phyloP scores from a whole-genome alignment of 2,797 vertebrate genomes.

The Streptopelia turtur region DNA sequence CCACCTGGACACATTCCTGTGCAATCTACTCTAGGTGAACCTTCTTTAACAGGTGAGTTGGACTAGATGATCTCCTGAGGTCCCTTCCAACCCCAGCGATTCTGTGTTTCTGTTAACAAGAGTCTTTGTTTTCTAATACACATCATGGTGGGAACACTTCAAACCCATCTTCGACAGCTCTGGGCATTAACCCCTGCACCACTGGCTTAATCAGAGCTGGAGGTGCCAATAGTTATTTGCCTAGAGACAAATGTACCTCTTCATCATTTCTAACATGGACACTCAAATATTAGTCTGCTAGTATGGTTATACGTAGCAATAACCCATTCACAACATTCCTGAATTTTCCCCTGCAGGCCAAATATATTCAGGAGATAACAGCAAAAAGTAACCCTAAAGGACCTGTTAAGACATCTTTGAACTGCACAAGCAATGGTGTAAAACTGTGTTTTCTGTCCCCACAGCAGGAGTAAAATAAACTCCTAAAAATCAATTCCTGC shows the following conservation, averaged over 20 bases:
- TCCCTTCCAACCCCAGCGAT: no score
- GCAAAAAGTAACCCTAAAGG: background rate
- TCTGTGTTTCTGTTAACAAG: no score
- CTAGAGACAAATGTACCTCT: background rate
- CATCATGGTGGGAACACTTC: background rate
- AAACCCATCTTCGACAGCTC: background rate
- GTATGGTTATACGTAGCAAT: background rate
- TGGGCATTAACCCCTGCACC: background rate
- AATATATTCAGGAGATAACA: background rate
- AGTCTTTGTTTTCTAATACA: background rate
- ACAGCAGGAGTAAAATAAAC: background rate
- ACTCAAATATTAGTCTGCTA: background rate
- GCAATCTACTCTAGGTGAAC: no score
- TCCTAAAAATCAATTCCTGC: background rate
- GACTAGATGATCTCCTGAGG: no score
- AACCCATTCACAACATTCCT: background rate
- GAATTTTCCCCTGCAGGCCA: background rate
- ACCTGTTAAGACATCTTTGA: background rate
- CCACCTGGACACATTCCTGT: no score
- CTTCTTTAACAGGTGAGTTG: no score
- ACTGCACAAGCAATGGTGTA: fast-evolving
- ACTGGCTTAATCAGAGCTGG: background rate
- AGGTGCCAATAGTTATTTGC: background rate
- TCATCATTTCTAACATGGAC: background rate
- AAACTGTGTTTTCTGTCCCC: background rate